Percentiles rank a stretch among this genome's conserved stretches.
These are phyloP conservation scores for Drosophila parthenogenetica DNA, from an alignment of 2,888 invertebrate genomes.

Conservation along the genomic window DNA sequence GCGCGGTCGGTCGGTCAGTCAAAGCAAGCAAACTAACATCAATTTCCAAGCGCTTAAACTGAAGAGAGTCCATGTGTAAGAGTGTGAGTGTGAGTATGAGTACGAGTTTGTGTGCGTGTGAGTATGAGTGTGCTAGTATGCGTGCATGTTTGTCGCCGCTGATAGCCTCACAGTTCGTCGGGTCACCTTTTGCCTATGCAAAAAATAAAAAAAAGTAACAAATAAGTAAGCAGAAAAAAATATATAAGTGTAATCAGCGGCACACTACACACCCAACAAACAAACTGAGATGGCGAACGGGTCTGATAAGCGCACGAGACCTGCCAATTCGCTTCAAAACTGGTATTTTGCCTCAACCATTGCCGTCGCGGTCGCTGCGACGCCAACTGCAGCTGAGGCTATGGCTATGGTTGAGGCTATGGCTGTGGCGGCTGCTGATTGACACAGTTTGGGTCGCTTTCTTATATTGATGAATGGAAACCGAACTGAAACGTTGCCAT, in stretches of 20 bases:
- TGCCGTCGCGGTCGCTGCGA: slow-evolving; percentile 6
- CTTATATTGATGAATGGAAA: slow-evolving; percentile 73
- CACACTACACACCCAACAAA: slow-evolving; percentile 62
- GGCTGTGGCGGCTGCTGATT: slow-evolving; percentile 46
- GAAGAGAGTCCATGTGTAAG: slow-evolving; percentile 4
- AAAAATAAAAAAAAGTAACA: slow-evolving; percentile 47
- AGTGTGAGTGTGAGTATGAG: slow-evolving; percentile 7
- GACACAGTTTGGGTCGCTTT: slow-evolving; percentile 63
- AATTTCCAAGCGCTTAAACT: slow-evolving; percentile 60
- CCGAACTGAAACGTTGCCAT: slow-evolving; percentile 61
- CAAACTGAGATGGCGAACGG: slow-evolving; percentile 67
- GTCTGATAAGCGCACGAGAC: slow-evolving; percentile 70
- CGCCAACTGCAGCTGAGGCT: not conserved
- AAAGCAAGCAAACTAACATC: slow-evolving; percentile 37
- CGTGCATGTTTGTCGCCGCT: slow-evolving; percentile 72
- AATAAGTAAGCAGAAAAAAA: slow-evolving; percentile 38
- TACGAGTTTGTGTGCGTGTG: slow-evolving; percentile 11
- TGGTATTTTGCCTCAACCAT: slow-evolving; percentile 20
- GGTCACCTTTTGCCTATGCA: slow-evolving; percentile 80
- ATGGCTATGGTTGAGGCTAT: not conserved
- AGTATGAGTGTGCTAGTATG: slow-evolving; percentile 47
- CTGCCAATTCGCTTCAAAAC: slow-evolving; percentile 77
- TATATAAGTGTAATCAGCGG: slow-evolving; percentile 65
- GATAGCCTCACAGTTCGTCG: slow-evolving; percentile 76
- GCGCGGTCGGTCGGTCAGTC: slow-evolving; percentile 55